Base-by-base conservation (phyloP, 2,797 vertebrate species). In the Heterohyrax brucei region DNA sequence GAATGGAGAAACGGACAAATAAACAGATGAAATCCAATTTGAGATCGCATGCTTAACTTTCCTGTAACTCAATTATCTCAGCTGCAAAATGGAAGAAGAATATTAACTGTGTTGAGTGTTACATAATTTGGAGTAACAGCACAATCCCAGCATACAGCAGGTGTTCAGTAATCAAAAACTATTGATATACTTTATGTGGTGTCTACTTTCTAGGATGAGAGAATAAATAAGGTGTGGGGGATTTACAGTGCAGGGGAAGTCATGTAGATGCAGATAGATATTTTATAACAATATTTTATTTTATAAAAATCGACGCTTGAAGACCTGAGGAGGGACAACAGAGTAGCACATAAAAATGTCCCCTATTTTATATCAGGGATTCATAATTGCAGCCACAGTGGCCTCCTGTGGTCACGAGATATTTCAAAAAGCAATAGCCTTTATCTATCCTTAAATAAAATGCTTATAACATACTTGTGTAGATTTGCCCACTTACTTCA, bases 351-450 rank as follows among this genome's bases (percentile, higher is more conserved):
- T 28, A 30, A 84, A 50, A 87, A 66, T 16, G 53, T 56, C 53
- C 53, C 28, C 44, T 50, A 13, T 85, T 12, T 1, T 68, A 26
- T 62, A n/a, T 33, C 68, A 28, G 70, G 16, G 46, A 70, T 46
- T 81, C 76, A 89, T 95, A 77, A 78, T 56, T 93, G 93, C 73
- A 90, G 84, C 73, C 72, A 92, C 91, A 94, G 95, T 95, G 97
- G 93, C 96, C 94, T 93, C 95, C 96, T 95, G 86, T 97, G 95
- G 93, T 50, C 61, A 10, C 39, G 68, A 88, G 72, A 19, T 56
- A 81, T 26, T 93, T 95, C 77, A 68, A 82, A 81, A 50, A 92
- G 16, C 39, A 53, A 59, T 50, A 39, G 28, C 50, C 66, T 91
- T 77, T 12, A 53, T 46, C 81, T 33, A 64, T 39, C 46, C 64